Conservation (phyloP, 2,113 vertebrate genomes). For the Trogon surrucura region DNA sequence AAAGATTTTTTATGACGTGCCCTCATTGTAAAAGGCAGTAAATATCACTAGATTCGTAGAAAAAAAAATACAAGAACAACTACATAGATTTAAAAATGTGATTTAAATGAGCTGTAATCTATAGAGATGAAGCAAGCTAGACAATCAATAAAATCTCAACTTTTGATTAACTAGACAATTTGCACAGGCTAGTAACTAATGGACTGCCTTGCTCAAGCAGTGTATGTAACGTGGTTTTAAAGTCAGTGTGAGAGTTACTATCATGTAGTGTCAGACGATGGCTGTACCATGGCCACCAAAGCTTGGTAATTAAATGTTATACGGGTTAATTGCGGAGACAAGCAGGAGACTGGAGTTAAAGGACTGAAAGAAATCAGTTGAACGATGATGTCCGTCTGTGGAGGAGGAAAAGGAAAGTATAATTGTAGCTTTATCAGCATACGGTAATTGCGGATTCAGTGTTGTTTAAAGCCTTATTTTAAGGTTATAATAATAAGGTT, state of each 20-base stretch:
- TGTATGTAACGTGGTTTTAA: conserved; percentile 40
- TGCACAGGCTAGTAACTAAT: conserved; percentile 42
- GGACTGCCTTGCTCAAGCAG: conserved; percentile 14
- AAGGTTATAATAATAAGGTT: neutral
- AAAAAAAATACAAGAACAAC: neutral
- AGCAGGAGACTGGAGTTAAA: conserved; percentile 2
- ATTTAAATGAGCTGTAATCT: conserved; percentile 46
- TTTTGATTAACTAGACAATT: conserved; percentile 43
- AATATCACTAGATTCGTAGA: neutral
- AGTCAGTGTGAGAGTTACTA: conserved; percentile 9
- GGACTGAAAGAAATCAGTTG: neutral
- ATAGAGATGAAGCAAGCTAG: conserved; percentile 6
- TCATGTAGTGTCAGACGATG: conserved; percentile 29
- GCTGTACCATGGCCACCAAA: neutral
- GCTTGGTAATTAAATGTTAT: conserved; percentile 42
- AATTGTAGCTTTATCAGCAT: neutral
- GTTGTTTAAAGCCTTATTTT: conserved; percentile 2
- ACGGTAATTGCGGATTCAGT: neutral
- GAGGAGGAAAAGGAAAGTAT: neutral
- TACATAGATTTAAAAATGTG: conserved; percentile 29
- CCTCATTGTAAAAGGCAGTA: conserved; percentile 1
- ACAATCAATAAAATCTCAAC: conserved; percentile 37
- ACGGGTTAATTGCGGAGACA: conserved; percentile 55
- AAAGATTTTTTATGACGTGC: neutral
- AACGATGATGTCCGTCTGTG: neutral